Conservation (phyloP, 2,888 invertebrate species). For the Lapara coniferarum region DNA sequence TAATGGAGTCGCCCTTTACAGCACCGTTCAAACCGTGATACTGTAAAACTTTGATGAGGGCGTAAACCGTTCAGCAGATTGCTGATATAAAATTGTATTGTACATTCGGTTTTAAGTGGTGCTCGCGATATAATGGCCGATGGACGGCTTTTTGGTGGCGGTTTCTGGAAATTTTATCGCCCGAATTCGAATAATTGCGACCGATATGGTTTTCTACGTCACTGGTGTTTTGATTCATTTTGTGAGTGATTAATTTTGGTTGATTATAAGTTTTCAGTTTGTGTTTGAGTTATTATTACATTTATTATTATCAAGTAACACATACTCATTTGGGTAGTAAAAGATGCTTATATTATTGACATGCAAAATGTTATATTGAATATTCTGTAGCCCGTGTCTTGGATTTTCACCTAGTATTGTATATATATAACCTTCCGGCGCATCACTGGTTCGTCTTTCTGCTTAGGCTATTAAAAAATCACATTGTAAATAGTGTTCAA, state of each 20-base stretch:
- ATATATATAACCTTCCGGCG: too few relatives aligned
- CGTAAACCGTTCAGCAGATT: slow-evolving; percentile 27
- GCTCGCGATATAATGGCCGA: slow-evolving; percentile 24
- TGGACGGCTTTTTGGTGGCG: slow-evolving; percentile 11
- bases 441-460: too few relatives aligned
- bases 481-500: too few relatives aligned
- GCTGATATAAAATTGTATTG: slow-evolving; percentile 30
- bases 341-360: too few relatives aligned
- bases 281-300: too few relatives aligned
- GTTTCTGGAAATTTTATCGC: background rate
- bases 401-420: too few relatives aligned
- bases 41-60: slow-evolving; percentile 30
- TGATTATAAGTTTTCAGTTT: too few relatives aligned
- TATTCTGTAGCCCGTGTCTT: too few relatives aligned
- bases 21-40: slow-evolving; percentile 27
- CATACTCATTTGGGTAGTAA: too few relatives aligned
- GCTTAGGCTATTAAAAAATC: too few relatives aligned
- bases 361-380: too few relatives aligned
- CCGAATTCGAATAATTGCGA: slow-evolving; percentile 1
- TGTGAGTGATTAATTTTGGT: background rate
- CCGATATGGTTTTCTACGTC: background rate
- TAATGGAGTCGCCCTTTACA: slow-evolving; percentile 28
- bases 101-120: slow-evolving; percentile 30
- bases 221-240: background rate
- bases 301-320: too few relatives aligned